Evolutionary conservation across 2,797 vertebrate genomes (phyloP), one percentile per base, ranked within the genome.

Genomic region (Mico argentatus): DNA sequence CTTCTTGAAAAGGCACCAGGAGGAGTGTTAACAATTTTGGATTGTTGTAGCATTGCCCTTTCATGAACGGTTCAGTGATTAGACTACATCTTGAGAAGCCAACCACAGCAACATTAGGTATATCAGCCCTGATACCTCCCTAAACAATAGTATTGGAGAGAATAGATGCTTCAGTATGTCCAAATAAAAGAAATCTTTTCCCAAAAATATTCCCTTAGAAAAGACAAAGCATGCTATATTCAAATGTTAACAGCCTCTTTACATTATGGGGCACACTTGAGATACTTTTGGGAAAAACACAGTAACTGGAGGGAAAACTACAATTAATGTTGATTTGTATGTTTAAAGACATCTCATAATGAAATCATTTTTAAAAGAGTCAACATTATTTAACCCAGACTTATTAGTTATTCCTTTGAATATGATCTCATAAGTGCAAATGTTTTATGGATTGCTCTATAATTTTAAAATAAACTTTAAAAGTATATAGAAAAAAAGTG

Each of bases 391-490:
- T 75, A 67, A 72, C 26, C 61, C 33, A 80, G n/a, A 86, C 59
- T 89, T 94, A 67, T 84, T 91, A 93, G 46, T 67, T 79, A 87
- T 83, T 27, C 46, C 15, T 88, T 86, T 82, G 30, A 20, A 91
- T 77, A 82, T 24, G 57, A 91, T 86, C 73, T 92, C 75, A 79
- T 26, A 81, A 36, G 77, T 81, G 11, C 26, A 96, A 83, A 91
- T 39, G 61, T 36, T 72, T 91, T n/a, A 67, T 33, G 46, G 24
- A 48, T 82, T 79, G 19, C 48, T 75, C 70, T 79, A 15, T 70
- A 39, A 85, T 61, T 96, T 94, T 39, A 72, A 91, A 57, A 50
- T 55, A 95, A 94, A 10, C 46, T 61, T 76, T 92, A 46, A 94
- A 95, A 94, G 22, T 70, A 48, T 46, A 27, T 15, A 82, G 11